Conservation (phyloP, 2,113 vertebrate species). For the Pseudorectes ferrugineus region DNA sequence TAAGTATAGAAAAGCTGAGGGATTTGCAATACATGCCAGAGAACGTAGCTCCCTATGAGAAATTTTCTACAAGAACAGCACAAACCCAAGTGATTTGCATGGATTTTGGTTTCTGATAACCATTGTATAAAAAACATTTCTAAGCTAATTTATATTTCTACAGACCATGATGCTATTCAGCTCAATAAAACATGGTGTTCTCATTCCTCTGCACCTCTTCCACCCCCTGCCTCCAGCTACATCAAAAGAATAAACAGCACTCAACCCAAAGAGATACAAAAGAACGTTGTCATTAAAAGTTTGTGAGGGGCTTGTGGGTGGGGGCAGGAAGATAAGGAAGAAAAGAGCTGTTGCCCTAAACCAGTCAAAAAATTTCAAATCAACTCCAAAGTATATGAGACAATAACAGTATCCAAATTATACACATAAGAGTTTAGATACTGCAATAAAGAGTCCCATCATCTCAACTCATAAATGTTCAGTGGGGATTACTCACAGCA, state of each 20-base stretch:
- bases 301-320: not conserved
- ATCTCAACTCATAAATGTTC: not conserved
- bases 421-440: not conserved
- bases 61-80: not conserved
- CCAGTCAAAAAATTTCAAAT: not conserved
- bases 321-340: not conserved
- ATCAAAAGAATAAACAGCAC: not conserved
- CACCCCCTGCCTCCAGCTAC: not conserved
- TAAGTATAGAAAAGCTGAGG: not conserved
- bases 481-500: not conserved
- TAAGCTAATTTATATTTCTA: not conserved
- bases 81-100: not conserved
- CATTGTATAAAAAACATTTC: not conserved
- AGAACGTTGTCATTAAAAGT: not conserved
- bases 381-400: not conserved
- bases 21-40: not conserved
- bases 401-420: not conserved
- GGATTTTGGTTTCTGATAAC: not conserved
- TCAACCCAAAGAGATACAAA: not conserved
- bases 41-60: not conserved
- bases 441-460: not conserved
- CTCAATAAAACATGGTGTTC: not conserved
- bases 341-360: not conserved
- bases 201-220: not conserved
- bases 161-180: not conserved